Conservation (phyloP, 2,888 invertebrate genomes). For the Melangyna quadrimaculata region DNA sequence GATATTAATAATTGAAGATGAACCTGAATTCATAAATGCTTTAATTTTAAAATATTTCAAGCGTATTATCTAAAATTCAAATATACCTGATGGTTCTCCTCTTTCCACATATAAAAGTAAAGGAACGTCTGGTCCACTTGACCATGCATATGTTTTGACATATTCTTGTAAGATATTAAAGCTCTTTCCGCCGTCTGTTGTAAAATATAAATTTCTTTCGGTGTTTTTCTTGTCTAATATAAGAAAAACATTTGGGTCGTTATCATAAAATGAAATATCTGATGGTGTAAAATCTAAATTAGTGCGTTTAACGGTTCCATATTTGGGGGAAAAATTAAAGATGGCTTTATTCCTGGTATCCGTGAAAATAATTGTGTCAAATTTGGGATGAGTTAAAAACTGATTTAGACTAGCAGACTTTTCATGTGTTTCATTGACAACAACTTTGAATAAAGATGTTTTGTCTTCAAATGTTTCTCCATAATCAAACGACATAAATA, state of each 20-base stretch:
- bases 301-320: slow-evolving; percentile 84
- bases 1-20: slow-evolving; percentile 74
- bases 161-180: slow-evolving; percentile 87
- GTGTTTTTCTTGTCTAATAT: slow-evolving; percentile 88
- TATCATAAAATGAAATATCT: slow-evolving; percentile 89
- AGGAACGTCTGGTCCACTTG: slow-evolving; percentile 82
- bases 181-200: slow-evolving; percentile 87
- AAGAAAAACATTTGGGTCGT: slow-evolving; percentile 86
- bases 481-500: slow-evolving; percentile 94
- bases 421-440: slow-evolving; percentile 81
- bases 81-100: slow-evolving; percentile 83
- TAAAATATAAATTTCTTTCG: slow-evolving; percentile 87
- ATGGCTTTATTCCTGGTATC: slow-evolving; percentile 89
- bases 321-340: slow-evolving; percentile 89
- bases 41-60: neutral
- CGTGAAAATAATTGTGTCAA: slow-evolving; percentile 91
- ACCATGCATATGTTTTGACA: slow-evolving; percentile 91
- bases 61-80: neutral
- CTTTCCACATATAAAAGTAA: slow-evolving; percentile 87
- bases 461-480: slow-evolving; percentile 90
- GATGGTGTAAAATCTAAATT: slow-evolving; percentile 89
- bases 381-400: slow-evolving; percentile 92
- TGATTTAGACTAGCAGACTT: slow-evolving; percentile 89
- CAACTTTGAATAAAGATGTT: slow-evolving; percentile 85
- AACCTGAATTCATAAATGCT: slow-evolving; percentile 53